Evolutionary conservation across 2,797 vertebrate species (phyloP).

Genomic region (Gymnopithys bicolor): DNA sequence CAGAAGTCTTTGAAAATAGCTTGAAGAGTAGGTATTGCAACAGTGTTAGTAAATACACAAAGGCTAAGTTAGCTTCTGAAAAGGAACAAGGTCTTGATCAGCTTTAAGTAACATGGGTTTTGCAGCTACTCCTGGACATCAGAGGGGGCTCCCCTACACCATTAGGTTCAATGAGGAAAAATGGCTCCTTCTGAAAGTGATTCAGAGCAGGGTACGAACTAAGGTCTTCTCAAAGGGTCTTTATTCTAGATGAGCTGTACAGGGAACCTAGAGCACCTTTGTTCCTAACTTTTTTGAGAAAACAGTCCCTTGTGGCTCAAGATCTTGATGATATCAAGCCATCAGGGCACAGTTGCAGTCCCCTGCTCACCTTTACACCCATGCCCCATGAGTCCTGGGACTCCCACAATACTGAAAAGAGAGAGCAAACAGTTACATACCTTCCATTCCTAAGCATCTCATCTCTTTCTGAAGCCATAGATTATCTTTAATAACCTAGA

Average conservation of each 20-base stretch:
- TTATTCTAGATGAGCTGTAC: not conserved
- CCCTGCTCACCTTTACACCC: not conserved
- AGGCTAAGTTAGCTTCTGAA: not conserved
- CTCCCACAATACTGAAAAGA: not conserved
- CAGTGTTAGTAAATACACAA: not conserved
- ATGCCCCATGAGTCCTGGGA: not conserved
- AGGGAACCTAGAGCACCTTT: not conserved
- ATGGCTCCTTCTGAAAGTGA: not conserved
- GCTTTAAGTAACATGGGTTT: not conserved
- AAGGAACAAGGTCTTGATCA: not conserved
- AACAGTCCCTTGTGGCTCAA: not conserved
- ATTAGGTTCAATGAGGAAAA: not conserved
- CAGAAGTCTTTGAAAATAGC: not conserved
- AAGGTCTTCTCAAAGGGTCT: not conserved
- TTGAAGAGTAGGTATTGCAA: not conserved
- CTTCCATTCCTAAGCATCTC: not conserved
- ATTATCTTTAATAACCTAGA: slow-evolving; percentile 25
- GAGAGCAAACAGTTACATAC: slow-evolving; percentile 29
- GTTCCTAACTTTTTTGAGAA: not conserved
- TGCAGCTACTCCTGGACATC: not conserved
- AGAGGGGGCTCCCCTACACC: not conserved
- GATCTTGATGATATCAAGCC: not conserved
- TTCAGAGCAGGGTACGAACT: not conserved
- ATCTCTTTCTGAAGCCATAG: not conserved
- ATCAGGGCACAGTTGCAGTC: not conserved